phyloP scores from a whole-genome alignment of 2,888 invertebrate species.

The Polylopha cassiicola region DNA sequence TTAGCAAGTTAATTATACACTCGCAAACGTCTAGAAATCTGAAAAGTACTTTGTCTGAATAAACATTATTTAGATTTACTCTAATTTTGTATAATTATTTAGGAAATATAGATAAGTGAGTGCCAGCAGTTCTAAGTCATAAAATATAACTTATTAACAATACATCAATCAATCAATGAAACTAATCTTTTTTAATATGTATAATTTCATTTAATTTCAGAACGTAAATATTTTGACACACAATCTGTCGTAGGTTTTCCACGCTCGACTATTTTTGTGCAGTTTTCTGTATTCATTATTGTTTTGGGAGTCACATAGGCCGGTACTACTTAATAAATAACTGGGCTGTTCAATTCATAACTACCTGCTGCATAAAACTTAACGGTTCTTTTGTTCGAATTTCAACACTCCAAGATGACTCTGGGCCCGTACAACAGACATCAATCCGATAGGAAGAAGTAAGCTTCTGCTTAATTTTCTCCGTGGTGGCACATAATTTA shows the following conservation, averaged over 20 bases:
- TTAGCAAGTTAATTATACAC: no score
- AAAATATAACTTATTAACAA: no score
- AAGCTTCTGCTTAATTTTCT: slow-evolving; percentile 28
- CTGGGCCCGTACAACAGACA: slow-evolving; percentile 70
- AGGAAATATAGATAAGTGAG: no score
- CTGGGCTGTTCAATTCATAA: slow-evolving; percentile 2
- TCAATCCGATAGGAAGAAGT: slow-evolving; percentile 68
- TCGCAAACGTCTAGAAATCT: no score
- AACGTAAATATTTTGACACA: slow-evolving; percentile 24
- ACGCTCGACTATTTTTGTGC: slow-evolving; percentile 22
- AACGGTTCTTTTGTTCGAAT: slow-evolving; percentile 10
- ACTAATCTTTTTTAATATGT: slow-evolving; percentile 1
- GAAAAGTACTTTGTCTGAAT: no score
- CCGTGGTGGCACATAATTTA: slow-evolving; percentile 4
- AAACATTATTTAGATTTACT: no score
- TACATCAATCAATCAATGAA: slow-evolving; percentile 1
- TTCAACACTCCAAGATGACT: slow-evolving; percentile 47
- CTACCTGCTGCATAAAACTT: slow-evolving; percentile 14
- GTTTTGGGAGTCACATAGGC: slow-evolving; percentile 15
- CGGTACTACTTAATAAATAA: slow-evolving; percentile 6
- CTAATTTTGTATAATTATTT: no score
- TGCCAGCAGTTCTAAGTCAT: no score
- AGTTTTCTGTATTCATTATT: slow-evolving; percentile 21
- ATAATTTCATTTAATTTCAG: slow-evolving; percentile 9
- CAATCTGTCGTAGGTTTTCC: slow-evolving; percentile 18